Evolutionary conservation across 2,797 vertebrate species (phyloP).

Genomic region (Argya squamiceps): DNA sequence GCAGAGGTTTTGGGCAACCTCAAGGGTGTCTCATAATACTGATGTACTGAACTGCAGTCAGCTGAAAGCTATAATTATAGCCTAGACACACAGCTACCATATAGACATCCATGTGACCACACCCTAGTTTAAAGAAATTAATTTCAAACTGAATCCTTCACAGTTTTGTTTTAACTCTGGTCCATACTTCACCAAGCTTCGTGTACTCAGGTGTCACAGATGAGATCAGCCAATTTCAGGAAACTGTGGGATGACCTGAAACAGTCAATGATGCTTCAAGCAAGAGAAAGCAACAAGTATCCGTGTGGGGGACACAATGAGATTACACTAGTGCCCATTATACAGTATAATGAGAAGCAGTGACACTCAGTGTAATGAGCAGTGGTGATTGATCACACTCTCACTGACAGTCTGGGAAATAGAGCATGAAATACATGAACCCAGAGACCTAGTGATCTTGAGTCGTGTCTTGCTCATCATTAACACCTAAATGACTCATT

Average conservation of each 20-base stretch:
- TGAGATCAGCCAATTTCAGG: neutral
- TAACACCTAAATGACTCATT: constrained; percentile 37
- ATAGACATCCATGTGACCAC: neutral
- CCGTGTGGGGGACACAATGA: neutral
- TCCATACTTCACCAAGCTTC: neutral
- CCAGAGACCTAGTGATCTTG: neutral
- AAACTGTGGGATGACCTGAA: neutral
- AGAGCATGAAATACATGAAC: neutral
- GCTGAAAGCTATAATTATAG: neutral
- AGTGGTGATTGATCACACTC: neutral
- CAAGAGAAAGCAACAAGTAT: neutral
- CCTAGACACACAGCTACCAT: neutral
- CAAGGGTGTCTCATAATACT: neutral
- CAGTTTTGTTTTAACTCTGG: neutral
- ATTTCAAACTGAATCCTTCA: neutral
- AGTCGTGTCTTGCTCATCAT: neutral
- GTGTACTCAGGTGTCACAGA: neutral
- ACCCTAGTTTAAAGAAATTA: neutral
- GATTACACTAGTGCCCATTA: neutral
- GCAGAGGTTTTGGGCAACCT: neutral
- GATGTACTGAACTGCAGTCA: neutral
- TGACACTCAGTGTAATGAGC: neutral
- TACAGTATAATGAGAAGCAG: neutral
- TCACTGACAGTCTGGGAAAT: neutral
- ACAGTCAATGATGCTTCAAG: neutral